Percentiles rank a stretch among this genome's conserved stretches.
Evolutionary conservation across 2,113 vertebrate genomes (phyloP).

Genomic region (Tautogolabrus adspersus): DNA sequence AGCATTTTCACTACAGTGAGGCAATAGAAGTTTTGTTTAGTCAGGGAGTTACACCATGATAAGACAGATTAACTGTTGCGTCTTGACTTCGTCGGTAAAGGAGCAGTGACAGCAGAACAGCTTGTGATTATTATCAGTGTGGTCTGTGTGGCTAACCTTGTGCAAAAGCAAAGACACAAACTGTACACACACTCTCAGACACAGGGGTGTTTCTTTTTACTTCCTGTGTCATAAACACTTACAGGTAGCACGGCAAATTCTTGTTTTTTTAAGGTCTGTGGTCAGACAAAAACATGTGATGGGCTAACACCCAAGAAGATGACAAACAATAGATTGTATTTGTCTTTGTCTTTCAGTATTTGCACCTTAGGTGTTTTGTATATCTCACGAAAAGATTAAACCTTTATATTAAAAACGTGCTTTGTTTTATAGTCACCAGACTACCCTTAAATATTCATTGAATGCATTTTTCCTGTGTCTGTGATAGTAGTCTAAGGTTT

Average conservation of each 20-base stretch:
- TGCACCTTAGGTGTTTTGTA: too few species aligned
- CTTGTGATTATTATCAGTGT: conserved; percentile 15
- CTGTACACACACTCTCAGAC: conserved; percentile 10
- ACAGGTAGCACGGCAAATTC: conserved; percentile 7
- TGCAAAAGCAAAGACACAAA: neutral
- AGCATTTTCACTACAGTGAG: neutral
- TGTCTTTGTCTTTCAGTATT: neutral
- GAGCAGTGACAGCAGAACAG: conserved; percentile 5
- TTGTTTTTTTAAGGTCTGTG: conserved; percentile 10
- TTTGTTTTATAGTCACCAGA: conserved; percentile 13
- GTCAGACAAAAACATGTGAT: neutral
- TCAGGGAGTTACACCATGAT: neutral
- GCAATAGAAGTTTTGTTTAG: conserved; percentile 1
- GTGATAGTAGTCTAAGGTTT: conserved; percentile 17
- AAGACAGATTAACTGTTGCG: neutral
- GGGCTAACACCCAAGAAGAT: neutral
- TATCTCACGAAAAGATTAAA: neutral
- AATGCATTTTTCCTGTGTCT: conserved; percentile 33
- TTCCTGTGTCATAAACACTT: conserved; percentile 41
- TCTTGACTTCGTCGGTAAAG: neutral
- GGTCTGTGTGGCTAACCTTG: conserved; percentile 46
- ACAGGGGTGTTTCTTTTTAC: neutral
- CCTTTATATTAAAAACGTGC: neutral
- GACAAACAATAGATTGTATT: neutral
- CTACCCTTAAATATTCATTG: conserved; percentile 1